These are phyloP conservation scores for Drusus annulatus DNA, from an alignment of 1,140 invertebrate species.

Conservation along the genomic window DNA sequence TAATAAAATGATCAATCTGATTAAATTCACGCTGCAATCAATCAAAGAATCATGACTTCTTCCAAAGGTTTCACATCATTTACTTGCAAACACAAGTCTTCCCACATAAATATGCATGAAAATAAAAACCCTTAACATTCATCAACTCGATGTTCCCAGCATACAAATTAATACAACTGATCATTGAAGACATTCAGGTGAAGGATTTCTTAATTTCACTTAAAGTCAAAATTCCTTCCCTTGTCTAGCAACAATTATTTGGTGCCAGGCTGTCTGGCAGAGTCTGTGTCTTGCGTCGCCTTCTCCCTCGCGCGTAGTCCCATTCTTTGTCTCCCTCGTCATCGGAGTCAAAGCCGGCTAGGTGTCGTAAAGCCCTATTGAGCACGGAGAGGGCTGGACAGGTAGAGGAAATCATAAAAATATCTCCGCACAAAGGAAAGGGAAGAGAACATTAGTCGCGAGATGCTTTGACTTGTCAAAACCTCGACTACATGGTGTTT, in stretches of 20 bases:
- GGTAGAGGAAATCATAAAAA: constrained; percentile 59
- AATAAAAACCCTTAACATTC: no score
- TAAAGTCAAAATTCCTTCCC: constrained; percentile 50
- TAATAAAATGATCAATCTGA: no score
- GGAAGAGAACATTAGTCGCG: constrained; percentile 56
- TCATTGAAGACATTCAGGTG: not conserved
- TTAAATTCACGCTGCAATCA: no score
- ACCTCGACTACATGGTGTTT: constrained; percentile 24
- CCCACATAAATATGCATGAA: no score
- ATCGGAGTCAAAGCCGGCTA: constrained; percentile 5
- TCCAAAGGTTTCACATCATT: no score
- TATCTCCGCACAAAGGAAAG: constrained; percentile 54
- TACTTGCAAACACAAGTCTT: no score
- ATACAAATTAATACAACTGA: not conserved
- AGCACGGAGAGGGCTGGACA: constrained; percentile 21
- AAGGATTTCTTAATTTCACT: not conserved
- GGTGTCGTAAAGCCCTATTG: constrained; percentile 39
- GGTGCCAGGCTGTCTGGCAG: constrained; percentile 56
- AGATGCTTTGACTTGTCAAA: constrained; percentile 41
- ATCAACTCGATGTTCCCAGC: no score
- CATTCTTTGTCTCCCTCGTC: constrained; percentile 19
- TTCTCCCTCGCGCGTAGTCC: constrained; percentile 3
- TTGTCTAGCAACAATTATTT: constrained; percentile 47
- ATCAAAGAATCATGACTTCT: no score
- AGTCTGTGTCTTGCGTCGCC: constrained; percentile 13